A percentile compares a stretch with the other conserved stretches of the same genome.
Conservation (phyloP, 2,888 invertebrate species). For the Ophion obscuratus region DNA sequence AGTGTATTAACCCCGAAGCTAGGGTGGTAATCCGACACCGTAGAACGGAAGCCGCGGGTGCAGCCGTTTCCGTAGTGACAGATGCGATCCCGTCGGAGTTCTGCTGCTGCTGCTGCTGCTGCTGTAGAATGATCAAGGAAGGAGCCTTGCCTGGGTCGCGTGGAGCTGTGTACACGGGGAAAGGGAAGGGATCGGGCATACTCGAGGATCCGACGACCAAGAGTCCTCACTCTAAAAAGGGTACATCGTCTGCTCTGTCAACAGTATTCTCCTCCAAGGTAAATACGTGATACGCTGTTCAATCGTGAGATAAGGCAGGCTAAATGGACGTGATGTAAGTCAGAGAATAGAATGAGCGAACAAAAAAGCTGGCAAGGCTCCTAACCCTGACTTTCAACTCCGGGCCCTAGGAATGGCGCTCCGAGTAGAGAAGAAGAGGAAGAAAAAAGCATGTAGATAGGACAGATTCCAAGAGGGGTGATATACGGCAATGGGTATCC, state of each 20-base stretch:
- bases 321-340: constrained; percentile 26
- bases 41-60: constrained; percentile 76
- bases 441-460: constrained; percentile 30
- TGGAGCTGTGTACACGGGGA: constrained; percentile 50
- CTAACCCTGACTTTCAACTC: constrained; percentile 7
- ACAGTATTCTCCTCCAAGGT: constrained; percentile 70
- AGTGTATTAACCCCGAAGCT: constrained; percentile 73
- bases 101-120: constrained; percentile 75
- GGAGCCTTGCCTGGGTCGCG: constrained; percentile 42
- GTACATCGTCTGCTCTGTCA: constrained; percentile 73
- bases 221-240: constrained; percentile 48
- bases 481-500: constrained; percentile 64
- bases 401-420: constrained; percentile 11
- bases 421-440: constrained; percentile 28
- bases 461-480: constrained; percentile 14
- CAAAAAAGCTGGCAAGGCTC: not conserved
- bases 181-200: constrained; percentile 15
- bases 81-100: constrained; percentile 77
- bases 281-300: constrained; percentile 62
- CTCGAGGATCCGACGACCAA: constrained; percentile 59
- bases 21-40: constrained; percentile 75
- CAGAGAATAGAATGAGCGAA: constrained; percentile 17
- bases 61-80: constrained; percentile 81
- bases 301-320: constrained; percentile 59
- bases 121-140: constrained; percentile 67